phyloP scores from a whole-genome alignment of 2,113 vertebrate species.

The Ochotona curzoniae region DNA sequence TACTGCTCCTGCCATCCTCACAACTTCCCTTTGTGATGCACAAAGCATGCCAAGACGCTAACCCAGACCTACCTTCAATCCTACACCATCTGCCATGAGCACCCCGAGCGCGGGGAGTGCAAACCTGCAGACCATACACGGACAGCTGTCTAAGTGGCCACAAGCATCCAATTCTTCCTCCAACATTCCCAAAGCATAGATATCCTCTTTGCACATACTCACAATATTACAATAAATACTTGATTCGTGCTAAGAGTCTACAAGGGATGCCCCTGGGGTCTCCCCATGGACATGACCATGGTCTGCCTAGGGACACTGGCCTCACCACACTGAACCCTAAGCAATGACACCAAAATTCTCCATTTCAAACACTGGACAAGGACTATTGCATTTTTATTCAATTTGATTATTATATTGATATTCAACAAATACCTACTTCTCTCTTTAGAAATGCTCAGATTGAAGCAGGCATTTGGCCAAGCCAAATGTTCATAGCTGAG shows the following conservation, averaged over 20 bases:
- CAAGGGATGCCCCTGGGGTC: background rate
- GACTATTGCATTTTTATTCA: constrained; percentile 12
- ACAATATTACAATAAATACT: background rate
- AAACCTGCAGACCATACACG: background rate
- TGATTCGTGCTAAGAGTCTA: background rate
- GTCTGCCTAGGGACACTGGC: background rate
- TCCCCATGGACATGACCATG: background rate
- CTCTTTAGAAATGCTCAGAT: too few species aligned
- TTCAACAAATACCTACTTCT: background rate
- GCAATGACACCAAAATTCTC: background rate
- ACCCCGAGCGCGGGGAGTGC: background rate
- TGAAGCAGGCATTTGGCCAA: too few species aligned
- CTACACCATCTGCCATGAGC: background rate
- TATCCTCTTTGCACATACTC: background rate
- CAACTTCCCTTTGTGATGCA: background rate
- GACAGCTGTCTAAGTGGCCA: background rate
- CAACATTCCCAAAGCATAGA: background rate
- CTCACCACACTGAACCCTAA: background rate
- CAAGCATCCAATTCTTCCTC: background rate
- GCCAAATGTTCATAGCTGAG: too few species aligned
- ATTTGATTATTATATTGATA: background rate
- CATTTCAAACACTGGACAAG: background rate
- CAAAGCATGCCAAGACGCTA: background rate
- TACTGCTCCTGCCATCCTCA: background rate
- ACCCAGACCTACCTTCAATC: background rate